phyloP scores from a whole-genome alignment of 2,888 invertebrate species.

The Rhamphomyia laevipes region DNA sequence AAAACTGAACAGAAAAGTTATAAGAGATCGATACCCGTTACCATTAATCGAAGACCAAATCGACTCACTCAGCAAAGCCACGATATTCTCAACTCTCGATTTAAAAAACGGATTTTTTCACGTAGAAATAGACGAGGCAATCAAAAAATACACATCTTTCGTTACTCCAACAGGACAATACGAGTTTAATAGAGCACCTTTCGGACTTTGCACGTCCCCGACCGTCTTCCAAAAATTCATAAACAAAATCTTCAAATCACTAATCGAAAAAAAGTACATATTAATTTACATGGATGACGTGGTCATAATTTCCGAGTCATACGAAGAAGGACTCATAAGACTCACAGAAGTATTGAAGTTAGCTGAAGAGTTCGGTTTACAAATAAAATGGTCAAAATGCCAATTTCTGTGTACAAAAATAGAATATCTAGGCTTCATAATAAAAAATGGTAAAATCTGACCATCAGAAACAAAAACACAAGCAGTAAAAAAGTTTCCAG shows the following conservation, averaged over 20 bases:
- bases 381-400: conserved; percentile 15
- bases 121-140: conserved; percentile 8
- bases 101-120: conserved; percentile 12
- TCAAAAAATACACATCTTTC: conserved; percentile 6
- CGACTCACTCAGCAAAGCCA: conserved; percentile 4
- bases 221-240: conserved; percentile 8
- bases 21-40: not conserved
- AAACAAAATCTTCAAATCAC: conserved; percentile 6
- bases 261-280: conserved; percentile 10
- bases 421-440: conserved; percentile 4
- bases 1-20: not conserved
- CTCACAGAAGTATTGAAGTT: conserved; percentile 8
- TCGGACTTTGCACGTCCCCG: conserved; percentile 8
- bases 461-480: conserved; percentile 17
- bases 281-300: conserved; percentile 15
- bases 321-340: conserved; percentile 11
- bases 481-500: conserved; percentile 19
- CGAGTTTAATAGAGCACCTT: conserved; percentile 8
- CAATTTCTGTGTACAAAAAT: conserved; percentile 10
- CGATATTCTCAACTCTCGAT: conserved; percentile 8
- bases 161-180: conserved; percentile 1
- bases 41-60: conserved; percentile 9
- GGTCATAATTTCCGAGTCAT: conserved; percentile 11
- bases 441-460: conserved; percentile 13
- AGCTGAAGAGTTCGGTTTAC: conserved; percentile 10